phyloP scores from a whole-genome alignment of 2,797 vertebrate species.

The Sebastolobus alascanus region DNA sequence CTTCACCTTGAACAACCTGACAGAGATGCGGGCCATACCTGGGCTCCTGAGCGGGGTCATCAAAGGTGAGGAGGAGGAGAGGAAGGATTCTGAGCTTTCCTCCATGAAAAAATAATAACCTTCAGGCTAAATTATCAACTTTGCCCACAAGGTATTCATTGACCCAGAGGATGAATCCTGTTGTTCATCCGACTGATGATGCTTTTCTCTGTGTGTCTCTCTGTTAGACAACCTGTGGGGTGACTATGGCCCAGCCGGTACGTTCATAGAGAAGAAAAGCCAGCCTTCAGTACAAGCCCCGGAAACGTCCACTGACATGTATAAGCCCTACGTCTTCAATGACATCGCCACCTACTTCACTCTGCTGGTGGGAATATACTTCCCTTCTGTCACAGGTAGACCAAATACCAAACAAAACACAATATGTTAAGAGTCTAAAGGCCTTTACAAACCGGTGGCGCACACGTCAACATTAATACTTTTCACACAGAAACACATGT shows the following conservation, averaged over 20 bases:
- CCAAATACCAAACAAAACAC: neutral
- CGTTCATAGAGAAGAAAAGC: constrained; percentile 85
- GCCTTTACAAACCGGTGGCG: too few relatives aligned
- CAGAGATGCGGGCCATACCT: constrained; percentile 90
- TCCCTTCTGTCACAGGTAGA: constrained; percentile 97
- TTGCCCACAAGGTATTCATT: neutral
- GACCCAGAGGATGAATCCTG: neutral
- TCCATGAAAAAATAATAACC: neutral
- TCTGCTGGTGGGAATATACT: constrained; percentile 95
- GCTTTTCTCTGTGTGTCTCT: neutral
- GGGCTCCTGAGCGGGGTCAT: constrained; percentile 90
- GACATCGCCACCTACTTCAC: constrained; percentile 95
- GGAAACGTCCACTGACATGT: constrained; percentile 47
- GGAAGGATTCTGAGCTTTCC: neutral
- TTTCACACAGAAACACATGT: too few relatives aligned
- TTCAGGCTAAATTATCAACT: neutral
- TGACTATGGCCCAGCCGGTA: constrained; percentile 83
- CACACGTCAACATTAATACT: too few relatives aligned
- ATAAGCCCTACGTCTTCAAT: constrained; percentile 86
- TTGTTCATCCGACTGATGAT: neutral
- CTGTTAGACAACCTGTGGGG: constrained; percentile 93
- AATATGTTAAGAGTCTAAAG: neutral
- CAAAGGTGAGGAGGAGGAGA: constrained; percentile 78
- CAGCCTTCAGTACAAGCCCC: constrained; percentile 62
- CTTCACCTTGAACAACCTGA: constrained; percentile 89